A percentile compares a stretch with the other conserved stretches of the same genome.
Conservation (phyloP, 1,140 invertebrate genomes). For the Drosophila hydei region DNA sequence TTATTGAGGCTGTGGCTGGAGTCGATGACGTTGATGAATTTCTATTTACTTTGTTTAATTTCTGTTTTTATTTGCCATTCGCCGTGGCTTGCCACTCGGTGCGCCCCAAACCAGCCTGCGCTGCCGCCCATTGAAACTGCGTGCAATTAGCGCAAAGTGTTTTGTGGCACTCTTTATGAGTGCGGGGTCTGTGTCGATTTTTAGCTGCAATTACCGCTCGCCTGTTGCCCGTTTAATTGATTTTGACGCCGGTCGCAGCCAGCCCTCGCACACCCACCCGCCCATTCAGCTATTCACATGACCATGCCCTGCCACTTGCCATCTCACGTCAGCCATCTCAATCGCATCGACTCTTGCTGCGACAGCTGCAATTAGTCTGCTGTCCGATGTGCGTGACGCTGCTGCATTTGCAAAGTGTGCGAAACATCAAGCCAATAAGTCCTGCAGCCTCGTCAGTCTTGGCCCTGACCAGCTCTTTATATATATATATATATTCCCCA, state of each 20-base stretch:
- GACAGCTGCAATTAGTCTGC: constrained; percentile 68
- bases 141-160: constrained; percentile 80
- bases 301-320: neutral
- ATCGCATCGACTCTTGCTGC: constrained; percentile 9
- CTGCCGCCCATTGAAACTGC: constrained; percentile 50
- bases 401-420: constrained; percentile 61
- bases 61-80: constrained; percentile 80
- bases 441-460: constrained; percentile 19
- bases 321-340: neutral
- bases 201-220: constrained; percentile 76
- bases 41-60: constrained; percentile 83
- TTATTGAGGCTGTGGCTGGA: constrained; percentile 54
- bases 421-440: constrained; percentile 29
- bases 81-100: constrained; percentile 58
- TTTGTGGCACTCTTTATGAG: constrained; percentile 53
- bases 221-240: constrained; percentile 79
- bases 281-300: constrained; percentile 1
- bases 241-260: constrained; percentile 69
- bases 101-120: neutral
- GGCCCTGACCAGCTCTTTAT: constrained; percentile 29
- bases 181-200: constrained; percentile 43
- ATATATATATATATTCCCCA: constrained; percentile 13
- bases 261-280: neutral
- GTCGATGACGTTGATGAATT: constrained; percentile 79
- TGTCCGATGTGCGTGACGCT: constrained; percentile 52